Conservation (phyloP, 2,797 vertebrate genomes). For the Pseudocheirus occidentalis region DNA sequence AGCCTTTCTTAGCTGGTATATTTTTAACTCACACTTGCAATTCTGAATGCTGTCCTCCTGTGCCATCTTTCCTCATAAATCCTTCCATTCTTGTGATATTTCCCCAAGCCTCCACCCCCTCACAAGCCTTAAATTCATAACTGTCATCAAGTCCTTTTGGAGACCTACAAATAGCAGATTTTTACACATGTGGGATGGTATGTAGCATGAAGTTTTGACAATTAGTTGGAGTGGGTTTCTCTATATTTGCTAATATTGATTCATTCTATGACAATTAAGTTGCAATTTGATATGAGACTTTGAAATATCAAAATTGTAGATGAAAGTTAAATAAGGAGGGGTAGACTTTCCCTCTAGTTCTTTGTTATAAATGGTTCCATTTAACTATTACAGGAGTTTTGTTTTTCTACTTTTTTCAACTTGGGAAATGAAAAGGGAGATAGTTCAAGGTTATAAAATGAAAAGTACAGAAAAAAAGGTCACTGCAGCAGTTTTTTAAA, state of each 20-base stretch:
- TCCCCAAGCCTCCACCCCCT: not conserved
- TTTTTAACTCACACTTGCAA: not conserved
- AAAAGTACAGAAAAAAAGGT: not conserved
- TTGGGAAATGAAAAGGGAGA: not conserved
- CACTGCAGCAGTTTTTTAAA: not conserved
- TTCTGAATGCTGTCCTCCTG: not conserved
- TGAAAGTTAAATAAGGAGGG: not conserved
- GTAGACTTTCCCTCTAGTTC: not conserved
- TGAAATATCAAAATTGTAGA: slow-evolving; percentile 46
- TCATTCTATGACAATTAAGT: slow-evolving; percentile 67
- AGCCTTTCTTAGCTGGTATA: not conserved
- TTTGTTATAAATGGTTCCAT: not conserved
- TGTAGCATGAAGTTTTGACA: slow-evolving; percentile 33
- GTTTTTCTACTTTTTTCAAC: not conserved
- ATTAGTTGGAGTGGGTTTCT: slow-evolving; percentile 47
- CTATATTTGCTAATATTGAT: slow-evolving; percentile 53
- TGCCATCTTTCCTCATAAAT: not conserved
- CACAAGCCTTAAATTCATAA: not conserved
- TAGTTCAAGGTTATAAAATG: not conserved
- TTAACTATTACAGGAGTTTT: not conserved
- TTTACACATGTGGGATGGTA: slow-evolving; percentile 45
- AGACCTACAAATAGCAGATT: slow-evolving; percentile 44
- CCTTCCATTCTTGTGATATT: not conserved
- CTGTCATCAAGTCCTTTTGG: slow-evolving; percentile 8
- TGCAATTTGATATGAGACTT: slow-evolving; percentile 62